A percentile compares a stretch with the other conserved stretches of the same genome.
These are phyloP conservation scores for Limnodromus scolopaceus DNA, from an alignment of 2,797 vertebrate species.

Conservation along the genomic window DNA sequence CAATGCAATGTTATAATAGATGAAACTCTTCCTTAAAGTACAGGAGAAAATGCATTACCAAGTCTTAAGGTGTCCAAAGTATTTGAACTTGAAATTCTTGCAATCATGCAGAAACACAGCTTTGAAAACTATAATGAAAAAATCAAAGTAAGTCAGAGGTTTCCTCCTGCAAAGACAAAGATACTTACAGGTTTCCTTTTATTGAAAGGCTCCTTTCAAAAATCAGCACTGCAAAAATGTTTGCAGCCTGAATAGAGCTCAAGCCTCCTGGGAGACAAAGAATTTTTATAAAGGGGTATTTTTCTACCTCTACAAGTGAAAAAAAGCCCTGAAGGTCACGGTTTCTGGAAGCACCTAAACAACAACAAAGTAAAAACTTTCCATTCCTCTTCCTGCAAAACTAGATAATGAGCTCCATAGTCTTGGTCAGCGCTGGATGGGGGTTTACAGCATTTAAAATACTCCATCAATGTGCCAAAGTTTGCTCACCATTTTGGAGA, in stretches of 20 bases:
- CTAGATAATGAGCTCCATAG: not conserved
- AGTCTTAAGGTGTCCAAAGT: constrained; percentile 1
- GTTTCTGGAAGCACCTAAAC: constrained; percentile 31
- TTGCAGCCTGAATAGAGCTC: constrained; percentile 13
- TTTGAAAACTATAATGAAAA: constrained; percentile 50
- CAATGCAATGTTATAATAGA: not conserved
- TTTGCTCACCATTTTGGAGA: not conserved
- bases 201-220: constrained; percentile 21
- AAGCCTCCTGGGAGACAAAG: constrained; percentile 18
- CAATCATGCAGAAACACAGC: constrained; percentile 40
- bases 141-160: constrained; percentile 39
- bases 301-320: constrained; percentile 3
- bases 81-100: constrained; percentile 25
- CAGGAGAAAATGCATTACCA: not conserved
- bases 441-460: not conserved
- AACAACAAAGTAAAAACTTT: constrained; percentile 23
- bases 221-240: constrained; percentile 22
- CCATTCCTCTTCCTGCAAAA: not conserved
- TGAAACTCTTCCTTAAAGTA: not conserved
- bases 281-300: constrained; percentile 23
- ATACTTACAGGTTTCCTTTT: not conserved
- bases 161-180: constrained; percentile 65
- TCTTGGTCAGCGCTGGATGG: not conserved
- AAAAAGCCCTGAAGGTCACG: not conserved
- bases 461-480: not conserved